Evolutionary conservation across 2,113 vertebrate genomes (phyloP).

Genomic region (Periophthalmus modestus): DNA sequence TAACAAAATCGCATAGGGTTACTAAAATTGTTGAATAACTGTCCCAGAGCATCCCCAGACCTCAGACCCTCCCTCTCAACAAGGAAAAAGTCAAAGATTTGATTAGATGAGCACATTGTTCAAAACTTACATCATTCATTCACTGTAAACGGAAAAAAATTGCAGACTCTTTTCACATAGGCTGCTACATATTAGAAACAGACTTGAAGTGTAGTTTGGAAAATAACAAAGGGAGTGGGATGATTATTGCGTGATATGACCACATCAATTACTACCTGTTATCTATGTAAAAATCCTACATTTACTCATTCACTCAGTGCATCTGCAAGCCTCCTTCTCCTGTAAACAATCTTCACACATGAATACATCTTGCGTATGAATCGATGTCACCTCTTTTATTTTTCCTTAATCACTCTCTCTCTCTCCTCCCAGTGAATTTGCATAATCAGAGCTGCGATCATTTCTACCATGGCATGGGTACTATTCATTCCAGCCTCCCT

Average conservation of each 20-base stretch:
- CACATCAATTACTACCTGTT: background rate
- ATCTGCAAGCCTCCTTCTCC: background rate
- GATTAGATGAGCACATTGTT: too few species aligned
- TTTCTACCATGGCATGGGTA: conserved; percentile 54
- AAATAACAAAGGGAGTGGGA: background rate
- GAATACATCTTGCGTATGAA: conserved; percentile 24
- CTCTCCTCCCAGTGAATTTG: conserved; percentile 33
- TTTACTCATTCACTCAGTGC: background rate
- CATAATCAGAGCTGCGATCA: conserved; percentile 60
- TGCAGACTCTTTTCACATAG: background rate
- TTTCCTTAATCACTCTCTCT: conserved; percentile 34
- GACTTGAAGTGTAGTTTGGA: background rate
- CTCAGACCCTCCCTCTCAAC: too few species aligned
- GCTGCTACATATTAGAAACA: background rate
- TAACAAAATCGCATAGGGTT: too few species aligned
- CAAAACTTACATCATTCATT: too few species aligned
- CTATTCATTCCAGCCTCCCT: conserved; percentile 50
- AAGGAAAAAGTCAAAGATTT: too few species aligned
- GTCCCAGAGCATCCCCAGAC: too few species aligned
- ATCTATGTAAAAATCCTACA: background rate
- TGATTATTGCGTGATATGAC: background rate
- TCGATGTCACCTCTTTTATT: conserved; percentile 17
- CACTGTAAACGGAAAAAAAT: background rate
- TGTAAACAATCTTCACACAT: conserved; percentile 16
- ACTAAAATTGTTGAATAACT: too few species aligned